Evolutionary conservation across 1,140 invertebrate genomes (phyloP).

Genomic region (Euwallacea fornicatus): DNA sequence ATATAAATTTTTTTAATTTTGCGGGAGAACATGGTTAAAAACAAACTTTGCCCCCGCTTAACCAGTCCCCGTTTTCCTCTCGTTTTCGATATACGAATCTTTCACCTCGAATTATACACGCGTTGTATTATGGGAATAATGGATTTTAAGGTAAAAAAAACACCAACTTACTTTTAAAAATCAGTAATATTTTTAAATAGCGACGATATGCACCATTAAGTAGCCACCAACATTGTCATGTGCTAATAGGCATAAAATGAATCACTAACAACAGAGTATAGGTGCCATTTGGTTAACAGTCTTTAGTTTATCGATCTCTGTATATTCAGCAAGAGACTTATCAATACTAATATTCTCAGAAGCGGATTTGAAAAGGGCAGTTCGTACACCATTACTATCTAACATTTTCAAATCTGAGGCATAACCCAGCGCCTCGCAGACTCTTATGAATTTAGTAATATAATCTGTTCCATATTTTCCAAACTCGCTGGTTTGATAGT

Average conservation of each 20-base stretch:
- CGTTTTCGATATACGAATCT: too few species aligned
- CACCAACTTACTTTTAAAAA: too few species aligned
- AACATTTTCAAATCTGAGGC: constrained; percentile 65
- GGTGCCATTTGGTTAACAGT: background rate
- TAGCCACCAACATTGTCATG: too few species aligned
- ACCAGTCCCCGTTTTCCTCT: too few species aligned
- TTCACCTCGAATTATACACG: too few species aligned
- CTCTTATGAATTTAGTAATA: constrained; percentile 65
- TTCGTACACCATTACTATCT: constrained; percentile 61
- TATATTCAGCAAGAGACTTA: constrained; percentile 57
- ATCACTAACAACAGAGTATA: constrained; percentile 9
- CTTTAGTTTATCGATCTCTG: constrained; percentile 30
- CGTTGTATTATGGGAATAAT: too few species aligned
- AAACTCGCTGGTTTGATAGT: constrained; percentile 77
- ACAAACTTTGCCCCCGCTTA: too few species aligned
- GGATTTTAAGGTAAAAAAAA: too few species aligned
- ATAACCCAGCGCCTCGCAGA: constrained; percentile 66
- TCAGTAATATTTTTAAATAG: too few species aligned
- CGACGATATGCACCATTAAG: too few species aligned
- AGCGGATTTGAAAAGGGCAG: constrained; percentile 60
- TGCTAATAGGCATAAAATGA: background rate
- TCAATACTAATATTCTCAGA: constrained; percentile 57
- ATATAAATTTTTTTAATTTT: too few species aligned
- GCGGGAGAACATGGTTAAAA: too few species aligned
- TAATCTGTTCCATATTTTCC: constrained; percentile 70